Evolutionary conservation across 2,797 vertebrate genomes (phyloP).

Genomic region (Phalloptychus januarius): DNA sequence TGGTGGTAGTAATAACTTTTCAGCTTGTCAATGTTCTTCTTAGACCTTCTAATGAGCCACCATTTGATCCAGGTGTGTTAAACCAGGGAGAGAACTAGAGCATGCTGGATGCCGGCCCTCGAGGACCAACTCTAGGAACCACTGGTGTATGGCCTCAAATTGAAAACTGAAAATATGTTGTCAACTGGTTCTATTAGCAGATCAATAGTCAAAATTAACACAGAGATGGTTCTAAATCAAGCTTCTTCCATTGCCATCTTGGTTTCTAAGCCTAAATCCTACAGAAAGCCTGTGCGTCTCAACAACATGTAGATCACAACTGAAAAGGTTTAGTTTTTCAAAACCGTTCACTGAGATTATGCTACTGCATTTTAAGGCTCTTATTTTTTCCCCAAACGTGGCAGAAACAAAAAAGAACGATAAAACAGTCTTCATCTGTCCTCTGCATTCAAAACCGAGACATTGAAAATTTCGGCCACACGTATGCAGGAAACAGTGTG

Average conservation of each 20-base stretch:
- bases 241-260: background rate
- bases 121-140: too few species aligned
- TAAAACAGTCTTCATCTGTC: too few species aligned
- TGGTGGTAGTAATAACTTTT: too few species aligned
- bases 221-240: background rate
- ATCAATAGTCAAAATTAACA: background rate
- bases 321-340: background rate
- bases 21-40: too few species aligned
- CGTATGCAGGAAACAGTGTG: background rate
- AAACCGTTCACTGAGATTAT: background rate
- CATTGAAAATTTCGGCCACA: background rate
- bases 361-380: background rate
- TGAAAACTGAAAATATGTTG: background rate
- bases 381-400: background rate
- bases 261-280: background rate
- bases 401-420: too few species aligned
- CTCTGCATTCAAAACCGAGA: conserved; percentile 27
- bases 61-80: too few species aligned
- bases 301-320: background rate
- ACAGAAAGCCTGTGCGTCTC: background rate
- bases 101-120: too few species aligned
- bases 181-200: background rate
- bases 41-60: too few species aligned
- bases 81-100: too few species aligned
- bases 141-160: too few species aligned